A percentile compares a stretch with the other conserved stretches of the same genome.
Evolutionary conservation across 2,797 vertebrate genomes (phyloP).

Genomic region (Cyprinella venusta): DNA sequence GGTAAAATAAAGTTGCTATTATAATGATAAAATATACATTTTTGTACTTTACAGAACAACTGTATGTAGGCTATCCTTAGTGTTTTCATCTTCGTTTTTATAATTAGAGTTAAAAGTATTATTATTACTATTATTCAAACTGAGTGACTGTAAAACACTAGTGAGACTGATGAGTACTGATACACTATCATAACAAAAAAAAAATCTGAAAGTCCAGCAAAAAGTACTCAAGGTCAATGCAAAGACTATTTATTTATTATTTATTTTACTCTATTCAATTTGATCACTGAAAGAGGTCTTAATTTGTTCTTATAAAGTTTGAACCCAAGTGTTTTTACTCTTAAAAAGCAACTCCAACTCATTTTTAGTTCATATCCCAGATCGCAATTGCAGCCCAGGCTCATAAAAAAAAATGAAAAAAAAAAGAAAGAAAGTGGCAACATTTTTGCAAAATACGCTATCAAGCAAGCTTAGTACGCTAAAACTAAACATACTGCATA

Average conservation of each 20-base stretch:
- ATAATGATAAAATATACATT: too few species aligned
- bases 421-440: too few species aligned
- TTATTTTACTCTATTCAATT: background rate
- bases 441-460: too few species aligned
- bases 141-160: background rate
- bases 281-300: background rate
- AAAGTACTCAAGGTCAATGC: background rate
- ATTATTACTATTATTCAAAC: background rate
- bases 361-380: background rate
- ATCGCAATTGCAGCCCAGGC: too few species aligned
- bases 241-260: background rate
- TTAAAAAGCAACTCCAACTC: background rate
- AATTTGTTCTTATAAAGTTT: background rate
- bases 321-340: background rate
- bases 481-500: too few species aligned
- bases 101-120: background rate
- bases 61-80: too few species aligned
- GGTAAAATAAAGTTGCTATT: too few species aligned
- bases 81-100: too few species aligned
- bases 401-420: too few species aligned
- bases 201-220: background rate
- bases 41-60: too few species aligned
- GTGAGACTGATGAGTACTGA: background rate
- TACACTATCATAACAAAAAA: background rate
- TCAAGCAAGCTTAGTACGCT: too few species aligned